Evolutionary conservation across 2,888 invertebrate species (phyloP).

Genomic region (Eupithecia abbreviata): DNA sequence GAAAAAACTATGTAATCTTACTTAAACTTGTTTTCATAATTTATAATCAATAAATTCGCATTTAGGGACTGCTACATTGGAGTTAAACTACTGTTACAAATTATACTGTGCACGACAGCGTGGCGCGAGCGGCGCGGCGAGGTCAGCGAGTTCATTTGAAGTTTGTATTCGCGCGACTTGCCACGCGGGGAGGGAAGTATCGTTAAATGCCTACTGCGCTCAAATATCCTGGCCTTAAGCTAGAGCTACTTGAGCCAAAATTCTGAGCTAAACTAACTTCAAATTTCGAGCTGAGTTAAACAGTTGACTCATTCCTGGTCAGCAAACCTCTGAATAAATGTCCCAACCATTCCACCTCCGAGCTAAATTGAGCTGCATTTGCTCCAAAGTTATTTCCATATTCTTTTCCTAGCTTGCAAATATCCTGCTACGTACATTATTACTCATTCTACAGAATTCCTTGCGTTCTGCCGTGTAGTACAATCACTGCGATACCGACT

Average conservation of each 20-base stretch:
- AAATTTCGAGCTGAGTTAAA: not conserved
- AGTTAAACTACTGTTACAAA: too few species aligned
- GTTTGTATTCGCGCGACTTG: too few species aligned
- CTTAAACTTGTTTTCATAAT: too few species aligned
- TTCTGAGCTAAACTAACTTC: slow-evolving; percentile 6
- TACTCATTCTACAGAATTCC: slow-evolving; percentile 5
- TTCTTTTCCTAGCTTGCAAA: not conserved
- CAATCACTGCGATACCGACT: not conserved
- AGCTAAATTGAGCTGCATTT: slow-evolving; percentile 11
- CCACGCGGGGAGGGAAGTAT: too few species aligned
- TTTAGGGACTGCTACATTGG: too few species aligned
- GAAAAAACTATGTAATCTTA: too few species aligned
- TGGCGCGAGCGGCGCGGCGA: too few species aligned
- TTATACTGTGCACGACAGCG: too few species aligned
- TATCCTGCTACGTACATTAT: slow-evolving; percentile 9
- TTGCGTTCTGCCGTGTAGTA: slow-evolving; percentile 3
- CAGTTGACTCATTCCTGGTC: slow-evolving; percentile 8
- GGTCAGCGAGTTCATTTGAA: too few species aligned
- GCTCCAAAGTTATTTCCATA: slow-evolving; percentile 1
- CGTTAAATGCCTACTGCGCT: too few species aligned
- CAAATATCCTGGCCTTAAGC: not conserved
- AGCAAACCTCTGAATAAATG: slow-evolving; percentile 5
- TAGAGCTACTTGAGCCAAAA: not conserved
- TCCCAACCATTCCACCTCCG: not conserved
- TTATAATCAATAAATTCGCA: too few species aligned